Base-by-base conservation (phyloP, 1,140 invertebrate species). In the Glomeris maerens region DNA sequence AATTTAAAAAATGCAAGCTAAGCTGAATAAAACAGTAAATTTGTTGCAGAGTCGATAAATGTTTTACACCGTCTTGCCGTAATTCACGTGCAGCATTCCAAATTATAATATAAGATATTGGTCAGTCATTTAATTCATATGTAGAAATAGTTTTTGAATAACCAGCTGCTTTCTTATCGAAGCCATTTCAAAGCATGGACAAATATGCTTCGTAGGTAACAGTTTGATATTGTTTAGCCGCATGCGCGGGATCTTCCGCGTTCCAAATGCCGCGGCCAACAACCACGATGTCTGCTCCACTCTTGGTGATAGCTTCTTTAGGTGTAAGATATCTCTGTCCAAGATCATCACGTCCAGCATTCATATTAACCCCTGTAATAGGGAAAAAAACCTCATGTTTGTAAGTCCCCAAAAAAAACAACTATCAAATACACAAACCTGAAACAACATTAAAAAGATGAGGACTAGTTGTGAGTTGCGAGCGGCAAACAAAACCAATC, bases 261-360 rank as follows among this genome's bases (percentile, higher is more conserved):
- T 78, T 64, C 1, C 79, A 78, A 52, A 98, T 91, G 2, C 89
- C 92, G 57, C 93, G 72, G 2, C 94, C 94, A 0, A 97, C 91
- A 29, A 98, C 92, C 26, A 88, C 80, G 27, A 97, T 70, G 72
- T 98, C 94, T 25, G 83, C 86, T 28, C 86, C 86, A 57, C 79
- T 77, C 53, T 83, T 74, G 23, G 76, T 59, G 3, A 98, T 74
- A 14, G 89, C 86, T 48, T 76, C 71, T 56, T 81, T 74, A 2
- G 92, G 91, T 29, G 78, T 80, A 46, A 81, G 78, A 62, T 96
- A 97, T 53, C 81, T 75, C 64, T 92, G 87, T 1, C 78, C 78
- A 10, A 78, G 55, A 2, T 45, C 50, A 57, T 77, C 77, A 40
- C 64, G 62, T 60, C 46, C 45, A 3, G 45, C 47, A 29, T 21